phyloP scores from a whole-genome alignment of 2,888 invertebrate genomes.

The Nebria brevicollis region DNA sequence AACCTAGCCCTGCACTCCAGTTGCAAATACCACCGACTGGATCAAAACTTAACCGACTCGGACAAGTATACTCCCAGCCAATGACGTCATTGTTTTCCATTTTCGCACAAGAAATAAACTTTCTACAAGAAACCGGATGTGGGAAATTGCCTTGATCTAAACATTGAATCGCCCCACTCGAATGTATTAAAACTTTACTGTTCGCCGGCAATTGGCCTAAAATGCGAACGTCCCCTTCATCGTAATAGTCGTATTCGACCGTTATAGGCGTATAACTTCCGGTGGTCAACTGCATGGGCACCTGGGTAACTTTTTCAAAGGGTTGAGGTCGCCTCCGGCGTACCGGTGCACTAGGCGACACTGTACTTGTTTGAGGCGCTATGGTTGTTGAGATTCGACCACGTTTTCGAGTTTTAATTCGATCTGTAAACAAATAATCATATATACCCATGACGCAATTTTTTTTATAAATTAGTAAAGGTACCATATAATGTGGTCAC shows the following conservation, averaged over 20 bases:
- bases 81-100: conserved; percentile 81
- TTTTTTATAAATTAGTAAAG: neutral
- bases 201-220: conserved; percentile 66
- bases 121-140: conserved; percentile 89
- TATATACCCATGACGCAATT: neutral
- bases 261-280: conserved; percentile 35
- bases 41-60: conserved; percentile 86
- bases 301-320: neutral
- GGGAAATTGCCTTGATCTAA: conserved; percentile 91
- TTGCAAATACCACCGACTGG: conserved; percentile 92
- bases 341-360: conserved; percentile 2
- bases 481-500: neutral
- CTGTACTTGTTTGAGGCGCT: neutral
- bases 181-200: conserved; percentile 71
- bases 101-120: conserved; percentile 90
- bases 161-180: conserved; percentile 82
- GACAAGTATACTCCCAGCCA: conserved; percentile 91
- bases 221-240: conserved; percentile 70
- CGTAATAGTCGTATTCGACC: conserved; percentile 54
- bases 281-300: conserved; percentile 24
- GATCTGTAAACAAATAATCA: conserved; percentile 12
- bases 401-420: conserved; percentile 24
- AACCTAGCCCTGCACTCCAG: conserved; percentile 85
- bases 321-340: conserved; percentile 36
- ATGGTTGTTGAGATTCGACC: conserved; percentile 17